Evolutionary conservation across 1,140 invertebrate species (phyloP).

Genomic region (Hetaerina americana): DNA sequence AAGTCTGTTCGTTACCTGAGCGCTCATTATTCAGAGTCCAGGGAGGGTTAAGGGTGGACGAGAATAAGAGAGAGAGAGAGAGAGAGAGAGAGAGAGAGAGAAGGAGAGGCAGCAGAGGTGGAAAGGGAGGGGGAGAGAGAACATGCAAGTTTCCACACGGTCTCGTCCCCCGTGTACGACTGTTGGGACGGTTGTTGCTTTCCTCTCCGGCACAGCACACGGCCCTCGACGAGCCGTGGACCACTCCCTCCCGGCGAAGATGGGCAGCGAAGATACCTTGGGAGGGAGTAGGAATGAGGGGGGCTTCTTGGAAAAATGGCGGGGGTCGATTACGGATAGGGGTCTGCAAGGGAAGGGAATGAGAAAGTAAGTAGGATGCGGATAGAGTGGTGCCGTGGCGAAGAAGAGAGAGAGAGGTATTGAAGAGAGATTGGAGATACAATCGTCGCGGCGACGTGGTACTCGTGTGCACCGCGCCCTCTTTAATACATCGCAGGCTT

Average conservation of each 20-base stretch:
- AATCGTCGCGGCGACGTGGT: background rate
- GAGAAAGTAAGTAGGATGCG: background rate
- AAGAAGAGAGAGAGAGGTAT: too few species aligned
- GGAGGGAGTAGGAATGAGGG: too few species aligned
- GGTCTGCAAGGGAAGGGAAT: background rate
- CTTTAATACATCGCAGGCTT: background rate
- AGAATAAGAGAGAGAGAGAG: too few species aligned
- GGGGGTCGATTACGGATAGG: background rate
- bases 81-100: too few species aligned
- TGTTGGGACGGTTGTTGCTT: background rate
- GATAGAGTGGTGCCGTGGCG: background rate
- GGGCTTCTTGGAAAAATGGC: background rate
- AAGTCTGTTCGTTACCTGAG: too few species aligned
- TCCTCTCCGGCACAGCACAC: background rate
- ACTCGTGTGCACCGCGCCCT: background rate
- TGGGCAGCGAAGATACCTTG: background rate
- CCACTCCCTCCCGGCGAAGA: background rate
- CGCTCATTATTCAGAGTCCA: too few species aligned
- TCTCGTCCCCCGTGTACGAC: background rate
- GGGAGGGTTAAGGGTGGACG: too few species aligned
- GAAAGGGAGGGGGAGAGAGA: too few species aligned
- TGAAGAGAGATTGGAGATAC: background rate
- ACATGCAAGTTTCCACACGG: too few species aligned
- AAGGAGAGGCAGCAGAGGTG: background rate
- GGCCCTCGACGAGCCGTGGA: background rate